Evolutionary conservation across 2,113 vertebrate genomes (phyloP).

Genomic region (Romanogobio albipinnatus): DNA sequence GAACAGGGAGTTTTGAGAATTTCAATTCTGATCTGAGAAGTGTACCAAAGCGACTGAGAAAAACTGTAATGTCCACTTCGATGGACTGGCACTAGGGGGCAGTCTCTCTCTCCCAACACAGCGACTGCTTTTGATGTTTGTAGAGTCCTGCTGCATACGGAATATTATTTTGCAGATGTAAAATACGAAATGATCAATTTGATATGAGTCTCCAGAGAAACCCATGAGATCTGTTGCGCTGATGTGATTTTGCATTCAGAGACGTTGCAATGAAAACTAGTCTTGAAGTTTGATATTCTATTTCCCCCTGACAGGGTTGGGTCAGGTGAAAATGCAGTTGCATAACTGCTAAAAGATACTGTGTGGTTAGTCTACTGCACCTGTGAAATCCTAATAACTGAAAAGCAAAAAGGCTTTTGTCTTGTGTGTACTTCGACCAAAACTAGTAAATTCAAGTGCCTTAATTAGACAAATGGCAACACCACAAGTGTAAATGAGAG

Average conservation of each 20-base stretch:
- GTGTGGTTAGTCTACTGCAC: not conserved
- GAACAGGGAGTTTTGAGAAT: no score
- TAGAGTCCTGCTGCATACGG: not conserved
- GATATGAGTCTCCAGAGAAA: constrained; percentile 33
- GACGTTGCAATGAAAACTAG: constrained; percentile 15
- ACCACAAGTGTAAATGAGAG: not conserved
- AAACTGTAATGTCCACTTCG: not conserved
- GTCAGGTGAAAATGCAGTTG: not conserved
- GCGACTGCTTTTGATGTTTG: not conserved
- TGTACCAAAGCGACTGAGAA: no score
- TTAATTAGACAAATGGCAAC: not conserved
- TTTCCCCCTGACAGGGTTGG: not conserved
- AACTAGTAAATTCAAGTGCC: not conserved
- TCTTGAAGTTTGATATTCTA: constrained; percentile 27
- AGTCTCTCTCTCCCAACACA: constrained; percentile 28
- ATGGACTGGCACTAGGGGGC: constrained; percentile 47
- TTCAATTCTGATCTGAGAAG: no score
- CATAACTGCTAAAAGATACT: not conserved
- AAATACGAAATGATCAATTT: constrained; percentile 40
- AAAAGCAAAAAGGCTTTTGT: not conserved
- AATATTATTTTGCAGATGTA: constrained; percentile 33
- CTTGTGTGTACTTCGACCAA: not conserved
- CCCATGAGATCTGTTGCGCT: not conserved
- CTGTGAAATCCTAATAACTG: not conserved
- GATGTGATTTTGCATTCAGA: constrained; percentile 21